phyloP scores from a whole-genome alignment of 2,113 vertebrate genomes.

The Sceloporus tristichus region DNA sequence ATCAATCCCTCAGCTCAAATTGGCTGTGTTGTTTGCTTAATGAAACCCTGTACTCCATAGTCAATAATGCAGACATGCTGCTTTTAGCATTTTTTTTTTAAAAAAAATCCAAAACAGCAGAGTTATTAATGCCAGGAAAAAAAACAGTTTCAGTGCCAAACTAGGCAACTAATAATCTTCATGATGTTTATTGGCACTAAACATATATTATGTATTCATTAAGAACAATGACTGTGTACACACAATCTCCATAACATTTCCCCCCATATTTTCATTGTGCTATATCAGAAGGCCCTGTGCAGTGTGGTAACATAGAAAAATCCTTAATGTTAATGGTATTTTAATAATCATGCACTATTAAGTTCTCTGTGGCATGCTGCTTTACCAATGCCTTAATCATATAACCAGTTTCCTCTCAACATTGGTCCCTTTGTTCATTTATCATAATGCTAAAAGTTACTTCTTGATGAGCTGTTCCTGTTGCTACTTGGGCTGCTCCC shows the following conservation, averaged over 20 bases:
- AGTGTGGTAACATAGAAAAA: accelerated
- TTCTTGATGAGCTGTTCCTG: not conserved
- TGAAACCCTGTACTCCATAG: conserved; percentile 2
- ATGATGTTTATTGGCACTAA: not conserved
- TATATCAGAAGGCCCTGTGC: accelerated
- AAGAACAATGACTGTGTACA: not conserved
- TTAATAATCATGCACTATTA: not conserved
- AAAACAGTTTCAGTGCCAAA: conserved; percentile 20
- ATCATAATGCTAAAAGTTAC: not conserved
- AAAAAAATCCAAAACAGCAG: conserved; percentile 20
- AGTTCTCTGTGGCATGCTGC: not conserved
- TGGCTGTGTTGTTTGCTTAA: conserved; percentile 42
- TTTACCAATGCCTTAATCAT: not conserved
- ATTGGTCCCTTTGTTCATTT: not conserved
- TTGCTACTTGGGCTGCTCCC: not conserved
- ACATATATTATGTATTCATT: not conserved
- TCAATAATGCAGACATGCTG: not conserved
- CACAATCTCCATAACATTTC: not conserved
- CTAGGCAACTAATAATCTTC: conserved; percentile 13
- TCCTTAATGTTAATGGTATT: accelerated
- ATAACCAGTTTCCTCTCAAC: not conserved
- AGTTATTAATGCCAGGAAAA: not conserved
- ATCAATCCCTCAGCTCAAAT: conserved; percentile 50
- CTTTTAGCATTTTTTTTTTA: conserved; percentile 38
- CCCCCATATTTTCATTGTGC: not conserved